A percentile compares a stretch with the other conserved stretches of the same genome.
These are phyloP conservation scores for Hirtodrosophila histrioides DNA, from an alignment of 2,888 invertebrate genomes.

Conservation along the genomic window DNA sequence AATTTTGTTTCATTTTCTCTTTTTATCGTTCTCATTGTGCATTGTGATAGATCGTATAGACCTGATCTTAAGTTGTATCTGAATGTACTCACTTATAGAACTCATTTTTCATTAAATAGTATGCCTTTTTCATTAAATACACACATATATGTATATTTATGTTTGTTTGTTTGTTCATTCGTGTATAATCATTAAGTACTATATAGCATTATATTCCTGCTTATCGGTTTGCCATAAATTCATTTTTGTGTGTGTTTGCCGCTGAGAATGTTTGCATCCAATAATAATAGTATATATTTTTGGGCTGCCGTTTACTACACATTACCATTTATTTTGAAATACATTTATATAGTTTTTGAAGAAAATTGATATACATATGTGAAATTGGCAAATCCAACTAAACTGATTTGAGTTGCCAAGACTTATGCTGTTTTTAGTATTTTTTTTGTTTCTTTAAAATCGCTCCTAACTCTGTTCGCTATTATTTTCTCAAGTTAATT, in stretches of 20 bases:
- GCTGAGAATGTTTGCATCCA: too few species aligned
- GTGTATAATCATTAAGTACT: slow-evolving; percentile 6
- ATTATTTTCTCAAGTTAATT: slow-evolving; percentile 1
- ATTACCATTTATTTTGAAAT: slow-evolving; percentile 40
- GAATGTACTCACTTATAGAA: slow-evolving; percentile 15
- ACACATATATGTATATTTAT: slow-evolving; percentile 12
- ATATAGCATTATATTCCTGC: slow-evolving; percentile 1
- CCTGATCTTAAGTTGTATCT: slow-evolving; percentile 4
- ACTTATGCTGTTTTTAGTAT: too few species aligned
- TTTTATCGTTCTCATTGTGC: slow-evolving; percentile 18
- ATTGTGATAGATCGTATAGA: slow-evolving; percentile 13
- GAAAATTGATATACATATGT: slow-evolving; percentile 45
- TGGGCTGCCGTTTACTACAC: slow-evolving; percentile 40
- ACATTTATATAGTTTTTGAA: slow-evolving; percentile 51
- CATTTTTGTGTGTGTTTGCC: slow-evolving; percentile 30
- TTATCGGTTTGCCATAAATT: slow-evolving; percentile 34
- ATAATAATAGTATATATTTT: too few species aligned
- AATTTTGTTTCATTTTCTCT: slow-evolving; percentile 20
- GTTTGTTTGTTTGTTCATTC: slow-evolving; percentile 1
- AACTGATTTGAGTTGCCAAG: slow-evolving; percentile 5
- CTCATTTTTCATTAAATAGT: too few species aligned
- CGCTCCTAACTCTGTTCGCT: slow-evolving; percentile 5
- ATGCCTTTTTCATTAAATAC: slow-evolving; percentile 16
- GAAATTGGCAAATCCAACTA: slow-evolving; percentile 14
- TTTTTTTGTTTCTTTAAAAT: background rate